Percentiles rank a stretch among this genome's conserved stretches.
Conservation (phyloP, 37 sponge, comb jelly and placozoan genomes). For the Oscarella lobularis region DNA sequence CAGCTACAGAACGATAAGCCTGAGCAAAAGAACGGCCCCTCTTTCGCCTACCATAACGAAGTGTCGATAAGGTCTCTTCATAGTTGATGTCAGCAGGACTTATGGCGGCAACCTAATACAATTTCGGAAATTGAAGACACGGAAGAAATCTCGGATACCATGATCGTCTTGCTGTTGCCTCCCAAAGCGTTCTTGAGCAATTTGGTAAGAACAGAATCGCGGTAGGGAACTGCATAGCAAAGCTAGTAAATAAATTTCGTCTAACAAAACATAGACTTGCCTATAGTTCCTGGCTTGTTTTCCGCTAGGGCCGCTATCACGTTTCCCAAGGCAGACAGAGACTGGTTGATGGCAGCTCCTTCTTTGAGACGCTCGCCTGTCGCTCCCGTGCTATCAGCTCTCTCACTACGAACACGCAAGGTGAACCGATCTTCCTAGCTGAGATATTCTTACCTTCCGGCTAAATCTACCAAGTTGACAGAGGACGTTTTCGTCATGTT, state of each 20-base stretch:
- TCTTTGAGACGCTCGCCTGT: constrained; percentile 46
- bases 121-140: no score
- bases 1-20: constrained; percentile 30
- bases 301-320: constrained; percentile 51
- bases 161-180: constrained; percentile 63
- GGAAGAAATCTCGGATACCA: no score
- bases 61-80: constrained; percentile 56
- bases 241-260: background rate
- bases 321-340: constrained; percentile 58
- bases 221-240: constrained; percentile 35
- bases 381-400: constrained; percentile 72
- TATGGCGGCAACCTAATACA: constrained; percentile 47
- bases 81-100: constrained; percentile 68
- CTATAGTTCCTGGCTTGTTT: constrained; percentile 11
- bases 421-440: background rate
- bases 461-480: constrained; percentile 60
- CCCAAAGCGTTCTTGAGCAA: constrained; percentile 65
- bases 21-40: no score
- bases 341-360: constrained; percentile 65
- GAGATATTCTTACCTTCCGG: constrained; percentile 32
- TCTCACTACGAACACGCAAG: constrained; percentile 27
- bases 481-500: constrained; percentile 36
- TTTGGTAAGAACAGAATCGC: constrained; percentile 68
- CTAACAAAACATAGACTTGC: constrained; percentile 2
- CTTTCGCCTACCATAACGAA: constrained; percentile 59